Conservation (phyloP, 2,888 invertebrate genomes). For the Pyrochroa serraticornis region DNA sequence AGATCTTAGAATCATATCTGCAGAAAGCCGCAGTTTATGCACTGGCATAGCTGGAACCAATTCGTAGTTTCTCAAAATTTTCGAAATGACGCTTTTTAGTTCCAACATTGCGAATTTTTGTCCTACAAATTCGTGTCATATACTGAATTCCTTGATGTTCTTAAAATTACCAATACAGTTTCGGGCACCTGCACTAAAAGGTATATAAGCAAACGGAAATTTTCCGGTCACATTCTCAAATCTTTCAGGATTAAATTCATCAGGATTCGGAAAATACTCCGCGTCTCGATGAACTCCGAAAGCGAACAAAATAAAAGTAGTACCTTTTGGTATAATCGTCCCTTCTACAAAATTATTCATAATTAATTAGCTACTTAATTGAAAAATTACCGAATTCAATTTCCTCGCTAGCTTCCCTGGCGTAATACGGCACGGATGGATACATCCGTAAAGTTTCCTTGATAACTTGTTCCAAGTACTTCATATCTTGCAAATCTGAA, state of each 20-base stretch:
- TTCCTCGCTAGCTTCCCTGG: constrained; percentile 51
- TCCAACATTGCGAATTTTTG: constrained; percentile 21
- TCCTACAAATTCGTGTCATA: constrained; percentile 6
- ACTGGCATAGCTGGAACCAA: constrained; percentile 34
- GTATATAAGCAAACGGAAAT: background rate
- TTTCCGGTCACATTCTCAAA: constrained; percentile 47
- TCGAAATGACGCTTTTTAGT: constrained; percentile 6
- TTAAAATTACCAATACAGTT: constrained; percentile 2
- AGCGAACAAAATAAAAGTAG: constrained; percentile 55
- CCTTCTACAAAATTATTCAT: constrained; percentile 21
- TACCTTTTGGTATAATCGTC: constrained; percentile 49
- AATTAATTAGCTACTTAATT: background rate
- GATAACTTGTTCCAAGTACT: constrained; percentile 62
- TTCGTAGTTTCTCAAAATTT: constrained; percentile 12
- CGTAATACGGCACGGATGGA: constrained; percentile 62
- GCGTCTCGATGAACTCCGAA: constrained; percentile 60
- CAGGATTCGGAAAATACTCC: constrained; percentile 61
- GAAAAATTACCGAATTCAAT: too few relatives aligned
- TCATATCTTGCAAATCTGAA: constrained; percentile 61
- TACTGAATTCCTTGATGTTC: background rate
- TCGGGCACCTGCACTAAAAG: constrained; percentile 1
- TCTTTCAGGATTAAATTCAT: constrained; percentile 61
- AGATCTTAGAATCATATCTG: constrained; percentile 59
- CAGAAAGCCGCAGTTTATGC: constrained; percentile 56
- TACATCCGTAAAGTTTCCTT: constrained; percentile 62